Evolutionary conservation across 2,888 invertebrate genomes (phyloP).

Genomic region (Ctena decussata): DNA sequence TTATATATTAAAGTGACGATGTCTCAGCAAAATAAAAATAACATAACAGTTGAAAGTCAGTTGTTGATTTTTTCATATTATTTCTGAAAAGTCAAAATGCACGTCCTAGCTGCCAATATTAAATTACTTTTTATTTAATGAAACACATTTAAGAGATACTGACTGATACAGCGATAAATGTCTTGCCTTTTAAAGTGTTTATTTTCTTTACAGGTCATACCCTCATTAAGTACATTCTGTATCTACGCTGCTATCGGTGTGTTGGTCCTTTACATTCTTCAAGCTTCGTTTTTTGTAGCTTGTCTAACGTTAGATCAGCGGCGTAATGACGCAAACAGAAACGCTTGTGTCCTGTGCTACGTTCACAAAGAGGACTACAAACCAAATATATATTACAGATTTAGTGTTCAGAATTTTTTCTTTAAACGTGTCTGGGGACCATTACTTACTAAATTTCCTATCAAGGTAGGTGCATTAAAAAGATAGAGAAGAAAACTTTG

Average conservation of each 20-base stretch:
- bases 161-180: too few relatives aligned
- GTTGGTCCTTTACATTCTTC: conserved; percentile 90
- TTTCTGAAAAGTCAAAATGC: too few relatives aligned
- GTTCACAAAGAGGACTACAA: conserved; percentile 88
- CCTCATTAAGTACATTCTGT: conserved; percentile 94
- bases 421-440: conserved; percentile 90
- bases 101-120: too few relatives aligned
- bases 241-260: conserved; percentile 94
- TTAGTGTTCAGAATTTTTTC: conserved; percentile 89
- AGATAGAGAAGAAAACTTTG: too few relatives aligned
- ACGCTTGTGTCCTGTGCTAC: conserved; percentile 89
- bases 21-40: too few relatives aligned
- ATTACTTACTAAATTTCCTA: conserved; percentile 90
- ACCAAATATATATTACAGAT: conserved; percentile 88
- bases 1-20: too few relatives aligned
- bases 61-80: too few relatives aligned
- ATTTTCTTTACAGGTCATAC: conserved; percentile 91
- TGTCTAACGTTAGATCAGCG: conserved; percentile 91
- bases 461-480: conserved; percentile 90
- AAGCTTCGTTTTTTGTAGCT: conserved; percentile 93
- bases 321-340: conserved; percentile 75
- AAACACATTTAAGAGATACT: too few relatives aligned
- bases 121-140: too few relatives aligned
- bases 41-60: too few relatives aligned
- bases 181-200: too few relatives aligned